phyloP scores from a whole-genome alignment of 2,797 vertebrate genomes.

The Melanogrammus aeglefinus region DNA sequence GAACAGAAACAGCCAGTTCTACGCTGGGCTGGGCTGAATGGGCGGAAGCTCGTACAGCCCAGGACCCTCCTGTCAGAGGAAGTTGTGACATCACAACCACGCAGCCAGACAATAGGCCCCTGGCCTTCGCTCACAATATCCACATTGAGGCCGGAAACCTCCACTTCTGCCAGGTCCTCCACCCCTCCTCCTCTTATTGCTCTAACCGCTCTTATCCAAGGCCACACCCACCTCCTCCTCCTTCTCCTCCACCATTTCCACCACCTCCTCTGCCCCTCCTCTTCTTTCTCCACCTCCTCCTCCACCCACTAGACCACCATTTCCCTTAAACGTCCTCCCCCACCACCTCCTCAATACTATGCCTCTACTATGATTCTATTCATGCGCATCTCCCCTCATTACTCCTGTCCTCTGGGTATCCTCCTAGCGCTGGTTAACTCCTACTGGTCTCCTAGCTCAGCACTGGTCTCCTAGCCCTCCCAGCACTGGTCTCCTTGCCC shows the following conservation, averaged over 20 bases:
- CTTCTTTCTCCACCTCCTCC: neutral
- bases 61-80: neutral
- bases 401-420: neutral
- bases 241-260: neutral
- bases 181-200: neutral
- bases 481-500: neutral
- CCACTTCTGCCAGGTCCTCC: neutral
- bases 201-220: neutral
- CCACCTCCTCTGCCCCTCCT: neutral
- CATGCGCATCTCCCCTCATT: neutral
- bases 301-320: neutral
- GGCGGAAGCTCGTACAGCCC: neutral
- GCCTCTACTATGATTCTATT: neutral
- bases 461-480: slow-evolving; percentile 1
- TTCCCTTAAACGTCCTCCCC: neutral
- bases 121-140: neutral
- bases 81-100: neutral
- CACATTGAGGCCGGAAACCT: slow-evolving; percentile 1
- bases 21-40: neutral
- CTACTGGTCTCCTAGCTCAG: no score
- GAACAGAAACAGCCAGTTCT: neutral
- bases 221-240: neutral
- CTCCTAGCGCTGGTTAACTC: neutral
- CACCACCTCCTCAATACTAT: neutral
- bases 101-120: neutral